A percentile compares a stretch with the other conserved stretches of the same genome.
Conservation (phyloP, 1,140 invertebrate species). For the Telenomus remus region DNA sequence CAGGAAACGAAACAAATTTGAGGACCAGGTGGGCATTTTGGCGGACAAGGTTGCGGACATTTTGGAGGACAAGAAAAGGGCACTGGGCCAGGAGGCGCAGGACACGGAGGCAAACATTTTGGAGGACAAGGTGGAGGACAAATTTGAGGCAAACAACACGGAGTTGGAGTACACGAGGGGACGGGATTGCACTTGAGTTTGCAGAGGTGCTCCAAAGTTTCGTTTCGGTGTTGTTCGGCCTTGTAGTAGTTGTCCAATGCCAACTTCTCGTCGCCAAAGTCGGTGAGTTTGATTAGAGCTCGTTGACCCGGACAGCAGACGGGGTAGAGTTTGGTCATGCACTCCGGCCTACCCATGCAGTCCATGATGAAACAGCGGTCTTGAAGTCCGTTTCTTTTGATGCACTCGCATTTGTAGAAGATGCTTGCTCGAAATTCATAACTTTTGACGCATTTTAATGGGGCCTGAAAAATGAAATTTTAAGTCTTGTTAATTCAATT, state of each 20-base stretch:
- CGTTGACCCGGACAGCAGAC: slow-evolving; percentile 78
- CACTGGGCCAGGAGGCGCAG: no score
- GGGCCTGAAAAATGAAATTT: slow-evolving; percentile 31
- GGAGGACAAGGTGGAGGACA: no score
- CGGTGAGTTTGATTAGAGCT: slow-evolving; percentile 67
- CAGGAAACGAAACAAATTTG: no score
- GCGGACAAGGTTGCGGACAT: no score
- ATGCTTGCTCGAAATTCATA: slow-evolving; percentile 81
- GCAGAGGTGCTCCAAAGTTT: slow-evolving; percentile 64
- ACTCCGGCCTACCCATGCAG: slow-evolving; percentile 81
- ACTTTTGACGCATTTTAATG: slow-evolving; percentile 74
- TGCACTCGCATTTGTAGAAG: slow-evolving; percentile 83
- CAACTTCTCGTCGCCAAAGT: slow-evolving; percentile 62
- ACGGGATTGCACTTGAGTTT: slow-evolving; percentile 54
- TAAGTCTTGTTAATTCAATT: no score
- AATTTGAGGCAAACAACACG: not conserved
- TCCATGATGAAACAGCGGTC: slow-evolving; percentile 82
- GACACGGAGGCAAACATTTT: no score
- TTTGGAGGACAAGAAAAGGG: no score
- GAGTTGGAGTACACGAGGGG: not conserved
- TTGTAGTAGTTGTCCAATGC: slow-evolving; percentile 64
- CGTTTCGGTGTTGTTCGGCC: slow-evolving; percentile 61
- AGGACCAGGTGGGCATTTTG: no score
- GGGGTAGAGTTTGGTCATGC: slow-evolving; percentile 80
- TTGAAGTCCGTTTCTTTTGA: slow-evolving; percentile 85